phyloP scores from a whole-genome alignment of 2,797 vertebrate species.

The Hipposideros larvatus region DNA sequence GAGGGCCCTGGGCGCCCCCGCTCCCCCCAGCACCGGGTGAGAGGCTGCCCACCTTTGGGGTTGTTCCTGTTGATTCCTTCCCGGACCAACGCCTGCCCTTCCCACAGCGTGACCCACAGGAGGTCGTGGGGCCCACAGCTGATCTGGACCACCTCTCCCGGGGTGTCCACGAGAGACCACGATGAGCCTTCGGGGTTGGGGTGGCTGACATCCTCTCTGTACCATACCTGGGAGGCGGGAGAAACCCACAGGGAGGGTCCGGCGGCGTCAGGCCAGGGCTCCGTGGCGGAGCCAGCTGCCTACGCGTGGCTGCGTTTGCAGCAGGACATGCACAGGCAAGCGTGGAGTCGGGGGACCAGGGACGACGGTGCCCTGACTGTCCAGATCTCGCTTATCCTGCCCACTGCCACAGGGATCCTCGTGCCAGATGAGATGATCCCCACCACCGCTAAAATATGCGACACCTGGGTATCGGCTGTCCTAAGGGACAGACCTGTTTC shows the following conservation, averaged over 20 bases:
- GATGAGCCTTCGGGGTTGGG: constrained; percentile 95
- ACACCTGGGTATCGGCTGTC: neutral
- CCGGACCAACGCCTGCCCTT: constrained; percentile 96
- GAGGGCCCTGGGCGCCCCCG: neutral
- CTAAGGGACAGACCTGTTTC: neutral
- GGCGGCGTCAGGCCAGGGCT: neutral
- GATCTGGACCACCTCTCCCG: constrained; percentile 97
- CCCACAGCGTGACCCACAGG: constrained; percentile 98
- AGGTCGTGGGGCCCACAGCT: constrained; percentile 96
- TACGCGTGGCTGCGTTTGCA: neutral
- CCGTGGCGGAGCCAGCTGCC: accelerated
- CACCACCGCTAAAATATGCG: neutral
- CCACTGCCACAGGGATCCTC: no score
- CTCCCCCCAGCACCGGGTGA: accelerated
- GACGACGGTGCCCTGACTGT: no score
- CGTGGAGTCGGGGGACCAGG: accelerated
- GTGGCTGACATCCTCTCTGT: constrained; percentile 94
- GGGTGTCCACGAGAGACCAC: constrained; percentile 93
- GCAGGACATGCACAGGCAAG: neutral
- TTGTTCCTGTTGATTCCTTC: constrained; percentile 95
- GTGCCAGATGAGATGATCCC: neutral
- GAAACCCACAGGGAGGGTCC: neutral
- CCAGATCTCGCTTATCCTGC: neutral
- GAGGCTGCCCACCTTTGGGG: constrained; percentile 91
- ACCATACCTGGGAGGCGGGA: constrained; percentile 93